Percentiles rank a stretch among this genome's conserved stretches.
Conservation (phyloP, 2,113 vertebrate genomes). For the Canis aureus region DNA sequence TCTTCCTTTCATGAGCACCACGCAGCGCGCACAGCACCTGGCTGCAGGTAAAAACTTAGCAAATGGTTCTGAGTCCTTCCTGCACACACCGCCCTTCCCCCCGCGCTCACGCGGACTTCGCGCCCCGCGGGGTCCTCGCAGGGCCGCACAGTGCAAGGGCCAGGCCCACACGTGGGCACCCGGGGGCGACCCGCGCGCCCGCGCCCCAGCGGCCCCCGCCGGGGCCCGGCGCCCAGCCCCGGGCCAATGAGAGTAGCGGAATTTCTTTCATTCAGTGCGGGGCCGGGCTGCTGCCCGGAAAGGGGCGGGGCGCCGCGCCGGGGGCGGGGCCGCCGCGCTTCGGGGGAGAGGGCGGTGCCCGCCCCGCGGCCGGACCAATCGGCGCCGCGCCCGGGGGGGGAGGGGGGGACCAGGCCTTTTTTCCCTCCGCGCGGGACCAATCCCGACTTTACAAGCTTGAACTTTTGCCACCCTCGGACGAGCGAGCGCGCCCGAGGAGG, state of each 20-base stretch:
- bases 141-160: accelerated
- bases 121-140: neutral
- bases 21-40: neutral
- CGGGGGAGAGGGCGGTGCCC: slow-evolving; percentile 70
- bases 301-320: slow-evolving; percentile 69
- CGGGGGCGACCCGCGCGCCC: neutral
- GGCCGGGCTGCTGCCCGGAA: slow-evolving; percentile 77
- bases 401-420: slow-evolving; percentile 76
- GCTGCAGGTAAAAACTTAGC: slow-evolving; percentile 57
- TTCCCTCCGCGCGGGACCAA: slow-evolving; percentile 86
- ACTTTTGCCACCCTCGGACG: slow-evolving; percentile 92
- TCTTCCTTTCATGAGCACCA: neutral
- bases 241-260: slow-evolving; percentile 79
- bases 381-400: slow-evolving; percentile 35
- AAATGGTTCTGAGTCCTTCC: neutral
- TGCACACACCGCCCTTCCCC: neutral
- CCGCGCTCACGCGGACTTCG: neutral
- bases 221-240: slow-evolving; percentile 65
- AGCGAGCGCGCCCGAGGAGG: slow-evolving; percentile 87
- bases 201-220: neutral
- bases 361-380: slow-evolving; percentile 70
- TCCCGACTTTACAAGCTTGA: slow-evolving; percentile 86
- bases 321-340: slow-evolving; percentile 68
- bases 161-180: neutral
- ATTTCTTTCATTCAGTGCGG: slow-evolving; percentile 89